A percentile compares a stretch with the other conserved stretches of the same genome.
Evolutionary conservation across 1,140 invertebrate species (phyloP).

Genomic region (Hyposmocoma kahamanoa): DNA sequence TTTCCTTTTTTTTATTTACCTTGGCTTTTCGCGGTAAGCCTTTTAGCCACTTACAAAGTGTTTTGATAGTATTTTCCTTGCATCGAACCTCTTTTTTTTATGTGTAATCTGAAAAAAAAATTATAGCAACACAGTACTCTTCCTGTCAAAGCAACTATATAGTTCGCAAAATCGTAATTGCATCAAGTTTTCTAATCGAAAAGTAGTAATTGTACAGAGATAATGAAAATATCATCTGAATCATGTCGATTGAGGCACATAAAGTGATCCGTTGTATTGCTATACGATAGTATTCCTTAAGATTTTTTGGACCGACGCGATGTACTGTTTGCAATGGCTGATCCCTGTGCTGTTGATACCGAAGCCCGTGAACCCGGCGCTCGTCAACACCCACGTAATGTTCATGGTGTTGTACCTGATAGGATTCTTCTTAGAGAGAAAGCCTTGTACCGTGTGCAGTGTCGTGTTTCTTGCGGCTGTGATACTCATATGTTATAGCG

Average conservation of each 20-base stretch:
- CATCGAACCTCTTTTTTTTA: no score
- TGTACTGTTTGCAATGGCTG: slow-evolving; percentile 99
- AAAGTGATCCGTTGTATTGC: slow-evolving; percentile 20
- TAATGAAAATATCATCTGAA: slow-evolving; percentile 40
- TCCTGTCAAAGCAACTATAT: slow-evolving; percentile 19
- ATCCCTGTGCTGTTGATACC: slow-evolving; percentile 97
- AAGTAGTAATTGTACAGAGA: slow-evolving; percentile 10
- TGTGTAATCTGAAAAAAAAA: no score
- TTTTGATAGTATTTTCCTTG: no score
- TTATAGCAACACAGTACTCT: slow-evolving; percentile 2
- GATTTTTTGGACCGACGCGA: slow-evolving; percentile 65
- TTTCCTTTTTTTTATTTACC: no score
- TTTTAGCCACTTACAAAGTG: no score
- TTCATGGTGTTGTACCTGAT: slow-evolving; percentile 96
- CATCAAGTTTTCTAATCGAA: slow-evolving; percentile 13
- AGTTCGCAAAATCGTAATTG: slow-evolving; percentile 17
- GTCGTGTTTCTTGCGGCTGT: slow-evolving; percentile 94
- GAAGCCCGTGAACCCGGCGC: slow-evolving; percentile 95
- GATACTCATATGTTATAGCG: slow-evolving; percentile 96
- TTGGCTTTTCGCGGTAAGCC: no score
- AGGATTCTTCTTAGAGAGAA: slow-evolving; percentile 94
- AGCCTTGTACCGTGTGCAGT: slow-evolving; percentile 97
- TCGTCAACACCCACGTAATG: slow-evolving; percentile 97
- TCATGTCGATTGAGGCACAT: slow-evolving; percentile 47
- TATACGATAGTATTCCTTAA: slow-evolving; percentile 13